A percentile compares a stretch with the other conserved stretches of the same genome.
Conservation (phyloP, 23 tunicate genomes). For the Halocynthia aurantium region DNA sequence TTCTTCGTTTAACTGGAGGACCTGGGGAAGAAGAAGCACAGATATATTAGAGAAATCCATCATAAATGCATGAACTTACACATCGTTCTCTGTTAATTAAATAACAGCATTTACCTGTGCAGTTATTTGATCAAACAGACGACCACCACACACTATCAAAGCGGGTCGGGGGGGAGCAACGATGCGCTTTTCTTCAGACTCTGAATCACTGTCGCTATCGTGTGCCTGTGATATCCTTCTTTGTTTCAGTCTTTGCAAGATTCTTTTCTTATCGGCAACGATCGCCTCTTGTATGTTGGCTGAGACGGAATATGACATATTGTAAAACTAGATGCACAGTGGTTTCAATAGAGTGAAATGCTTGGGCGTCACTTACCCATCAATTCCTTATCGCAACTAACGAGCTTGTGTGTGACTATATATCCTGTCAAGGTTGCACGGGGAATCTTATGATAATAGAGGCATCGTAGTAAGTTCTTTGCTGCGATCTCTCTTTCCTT, state of each 20-base stretch:
- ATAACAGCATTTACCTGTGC: conserved; percentile 22
- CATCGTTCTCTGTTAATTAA: not conserved
- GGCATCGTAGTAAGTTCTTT: conserved; percentile 16
- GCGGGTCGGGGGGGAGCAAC: conserved; percentile 22
- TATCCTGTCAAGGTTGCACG: conserved; percentile 42
- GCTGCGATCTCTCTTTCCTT: conserved; percentile 29
- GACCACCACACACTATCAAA: conserved; percentile 40
- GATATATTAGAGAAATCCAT: conserved; percentile 1
- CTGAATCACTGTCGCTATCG: not conserved
- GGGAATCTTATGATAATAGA: conserved; percentile 45
- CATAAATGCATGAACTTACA: not conserved
- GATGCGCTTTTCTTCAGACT: not conserved
- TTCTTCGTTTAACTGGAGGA: conserved; percentile 21
- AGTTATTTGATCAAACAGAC: conserved; percentile 48
- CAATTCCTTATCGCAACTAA: conserved; percentile 33
- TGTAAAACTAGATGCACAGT: no score
- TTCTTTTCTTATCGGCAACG: conserved; percentile 34
- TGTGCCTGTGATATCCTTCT: conserved; percentile 12
- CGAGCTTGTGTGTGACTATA: conserved; percentile 45
- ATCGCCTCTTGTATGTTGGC: conserved; percentile 22
- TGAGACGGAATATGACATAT: not conserved
- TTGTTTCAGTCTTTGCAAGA: conserved; percentile 37
- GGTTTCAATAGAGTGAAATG: not conserved
- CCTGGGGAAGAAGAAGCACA: conserved; percentile 11
- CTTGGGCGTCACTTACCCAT: conserved; percentile 20